These are phyloP conservation scores for Ophthalmolycus amberensis DNA, from an alignment of 2,113 vertebrate species.

Conservation along the genomic window DNA sequence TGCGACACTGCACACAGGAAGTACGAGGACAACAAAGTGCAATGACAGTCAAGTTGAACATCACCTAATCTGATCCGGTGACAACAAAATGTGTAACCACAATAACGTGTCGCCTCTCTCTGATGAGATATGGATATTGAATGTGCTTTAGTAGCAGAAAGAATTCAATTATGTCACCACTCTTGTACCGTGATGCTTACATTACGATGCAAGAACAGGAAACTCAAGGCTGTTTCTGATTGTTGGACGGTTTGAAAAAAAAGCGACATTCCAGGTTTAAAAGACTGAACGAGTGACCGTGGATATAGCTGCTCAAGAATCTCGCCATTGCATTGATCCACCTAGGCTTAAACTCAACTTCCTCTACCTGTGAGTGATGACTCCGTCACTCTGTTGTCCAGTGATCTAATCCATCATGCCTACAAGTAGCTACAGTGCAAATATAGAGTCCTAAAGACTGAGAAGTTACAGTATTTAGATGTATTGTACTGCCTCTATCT, in stretches of 20 bases:
- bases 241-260: not conserved
- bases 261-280: not conserved
- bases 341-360: not conserved
- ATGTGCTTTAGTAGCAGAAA: not conserved
- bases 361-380: not conserved
- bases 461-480: constrained; percentile 26
- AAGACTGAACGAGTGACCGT: not conserved
- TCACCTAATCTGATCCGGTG: not conserved
- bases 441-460: constrained; percentile 11
- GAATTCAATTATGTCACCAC: not conserved
- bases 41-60: not conserved
- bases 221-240: not conserved
- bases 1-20: not conserved
- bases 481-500: constrained; percentile 36
- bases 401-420: constrained; percentile 5
- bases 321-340: not conserved
- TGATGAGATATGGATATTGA: not conserved
- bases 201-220: not conserved
- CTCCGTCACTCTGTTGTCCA: not conserved
- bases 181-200: not conserved
- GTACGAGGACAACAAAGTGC: too few species aligned
- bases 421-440: not conserved
- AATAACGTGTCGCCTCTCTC: not conserved
- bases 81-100: not conserved
- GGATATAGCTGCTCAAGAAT: not conserved